phyloP scores from a whole-genome alignment of 37 sponge, comb jelly and placozoan genomes.

The Eunapius fragilis region DNA sequence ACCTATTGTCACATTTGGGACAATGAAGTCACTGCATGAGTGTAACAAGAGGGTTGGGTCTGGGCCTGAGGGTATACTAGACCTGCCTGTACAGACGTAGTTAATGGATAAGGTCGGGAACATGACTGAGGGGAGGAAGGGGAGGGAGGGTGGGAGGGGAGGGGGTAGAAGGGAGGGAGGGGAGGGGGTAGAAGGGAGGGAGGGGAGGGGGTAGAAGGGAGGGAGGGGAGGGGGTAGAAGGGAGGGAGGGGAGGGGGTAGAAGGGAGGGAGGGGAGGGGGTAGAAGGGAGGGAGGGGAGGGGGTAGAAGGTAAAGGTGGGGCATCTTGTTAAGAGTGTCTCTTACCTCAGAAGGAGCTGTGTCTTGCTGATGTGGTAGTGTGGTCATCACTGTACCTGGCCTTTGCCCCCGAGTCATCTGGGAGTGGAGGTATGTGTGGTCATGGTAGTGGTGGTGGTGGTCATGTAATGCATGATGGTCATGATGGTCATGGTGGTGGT shows the following conservation, averaged over 20 bases:
- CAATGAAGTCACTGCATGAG: too few relatives aligned
- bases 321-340: not conserved
- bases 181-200: not conserved
- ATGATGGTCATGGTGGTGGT: too few relatives aligned
- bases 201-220: not conserved
- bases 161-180: too few relatives aligned
- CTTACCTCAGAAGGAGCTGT: constrained; percentile 18
- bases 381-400: constrained; percentile 62
- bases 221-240: not conserved
- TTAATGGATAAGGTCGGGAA: too few relatives aligned
- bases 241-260: not conserved
- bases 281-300: not conserved
- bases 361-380: constrained; percentile 62
- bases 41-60: too few relatives aligned
- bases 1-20: too few relatives aligned
- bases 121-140: too few relatives aligned
- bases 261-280: not conserved
- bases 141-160: too few relatives aligned
- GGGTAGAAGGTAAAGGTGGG: too few relatives aligned
- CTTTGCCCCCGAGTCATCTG: constrained; percentile 27
- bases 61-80: too few relatives aligned
- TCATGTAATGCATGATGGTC: too few relatives aligned
- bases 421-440: not conserved
- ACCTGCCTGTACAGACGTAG: too few relatives aligned
- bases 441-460: not conserved